Conservation (phyloP, 2,797 vertebrate species). For the Pangasius sanitwongsei region DNA sequence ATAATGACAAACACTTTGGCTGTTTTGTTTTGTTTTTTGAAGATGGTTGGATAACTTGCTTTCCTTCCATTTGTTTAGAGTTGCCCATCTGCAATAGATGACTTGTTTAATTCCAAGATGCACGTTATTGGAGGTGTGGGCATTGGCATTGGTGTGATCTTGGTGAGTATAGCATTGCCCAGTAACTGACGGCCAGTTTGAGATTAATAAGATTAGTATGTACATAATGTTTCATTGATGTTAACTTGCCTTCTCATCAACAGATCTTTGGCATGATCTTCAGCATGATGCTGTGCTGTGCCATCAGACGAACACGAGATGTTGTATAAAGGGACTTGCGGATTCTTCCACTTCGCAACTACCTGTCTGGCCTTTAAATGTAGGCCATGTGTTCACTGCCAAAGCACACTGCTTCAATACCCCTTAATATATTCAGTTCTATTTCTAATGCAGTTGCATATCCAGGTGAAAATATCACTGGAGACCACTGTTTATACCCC, state of each 20-base stretch:
- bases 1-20: no score
- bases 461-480: neutral
- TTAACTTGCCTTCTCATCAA: constrained; percentile 23
- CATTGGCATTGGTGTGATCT: constrained; percentile 88
- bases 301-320: constrained; percentile 86
- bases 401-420: constrained; percentile 10
- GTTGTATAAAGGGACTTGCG: constrained; percentile 73
- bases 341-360: neutral
- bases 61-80: constrained; percentile 66
- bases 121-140: constrained; percentile 91
- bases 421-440: neutral
- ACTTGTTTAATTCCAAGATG: constrained; percentile 84
- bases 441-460: constrained; percentile 14
- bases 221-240: neutral
- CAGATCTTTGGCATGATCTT: constrained; percentile 98
- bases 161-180: constrained; percentile 76
- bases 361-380: constrained; percentile 36
- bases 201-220: neutral
- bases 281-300: constrained; percentile 94
- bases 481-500: neutral
- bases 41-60: neutral
- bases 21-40: neutral
- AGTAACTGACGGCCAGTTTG: neutral
- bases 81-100: constrained; percentile 81
- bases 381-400: constrained; percentile 5